phyloP scores from a whole-genome alignment of 2,888 invertebrate genomes.

The Thereva nobilitata region DNA sequence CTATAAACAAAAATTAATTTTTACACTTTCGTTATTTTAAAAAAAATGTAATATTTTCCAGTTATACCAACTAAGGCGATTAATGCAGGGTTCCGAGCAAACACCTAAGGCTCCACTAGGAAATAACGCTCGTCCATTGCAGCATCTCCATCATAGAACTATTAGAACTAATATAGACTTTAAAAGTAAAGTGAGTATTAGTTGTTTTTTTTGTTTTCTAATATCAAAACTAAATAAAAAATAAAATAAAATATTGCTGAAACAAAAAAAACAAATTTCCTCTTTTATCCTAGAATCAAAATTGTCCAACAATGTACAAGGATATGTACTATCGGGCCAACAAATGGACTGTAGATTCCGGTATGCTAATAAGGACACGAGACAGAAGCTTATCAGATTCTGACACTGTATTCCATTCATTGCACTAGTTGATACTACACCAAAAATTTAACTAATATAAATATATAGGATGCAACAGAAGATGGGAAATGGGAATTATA shows the following conservation, averaged over 20 bases:
- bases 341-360: slow-evolving; percentile 57
- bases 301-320: slow-evolving; percentile 87
- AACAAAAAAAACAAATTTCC: not conserved
- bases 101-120: slow-evolving; percentile 90
- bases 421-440: slow-evolving; percentile 38
- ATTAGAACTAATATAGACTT: slow-evolving; percentile 98
- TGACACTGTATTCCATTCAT: slow-evolving; percentile 41
- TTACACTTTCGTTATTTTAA: too few species aligned
- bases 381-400: slow-evolving; percentile 44
- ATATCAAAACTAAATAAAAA: not conserved
- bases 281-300: slow-evolving; percentile 62
- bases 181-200: slow-evolving; percentile 60
- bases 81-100: slow-evolving; percentile 86
- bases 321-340: slow-evolving; percentile 81
- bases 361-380: slow-evolving; percentile 57
- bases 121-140: slow-evolving; percentile 93
- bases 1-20: too few species aligned
- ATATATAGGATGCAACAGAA: slow-evolving; percentile 14
- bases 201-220: not conserved
- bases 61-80: slow-evolving; percentile 83
- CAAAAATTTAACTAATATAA: slow-evolving; percentile 1
- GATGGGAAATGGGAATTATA: slow-evolving; percentile 8
- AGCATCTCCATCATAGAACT: slow-evolving; percentile 88
- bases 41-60: slow-evolving; percentile 54
- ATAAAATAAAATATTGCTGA: too few species aligned